Evolutionary conservation across 1,140 invertebrate species (phyloP), one percentile per base, ranked within the genome.

Genomic region (Muscidifurax raptorellus): DNA sequence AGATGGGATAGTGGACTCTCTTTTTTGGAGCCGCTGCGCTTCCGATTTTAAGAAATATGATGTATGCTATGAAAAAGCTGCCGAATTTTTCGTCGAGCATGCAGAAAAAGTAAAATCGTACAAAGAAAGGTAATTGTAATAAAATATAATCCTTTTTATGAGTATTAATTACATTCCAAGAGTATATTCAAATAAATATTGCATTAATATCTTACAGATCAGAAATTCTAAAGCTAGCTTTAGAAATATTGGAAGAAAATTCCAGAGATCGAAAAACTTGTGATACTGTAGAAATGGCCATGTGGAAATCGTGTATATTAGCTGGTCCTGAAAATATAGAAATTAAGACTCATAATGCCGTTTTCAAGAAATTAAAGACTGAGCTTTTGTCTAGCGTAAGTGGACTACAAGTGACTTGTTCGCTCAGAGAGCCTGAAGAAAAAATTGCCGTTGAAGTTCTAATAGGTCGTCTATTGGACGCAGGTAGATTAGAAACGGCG

Each of bases 11-110:
- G 88, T 93, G 69, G 85, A 92, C 12, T 91, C 92, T 22, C 72
- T 90, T 2, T 95, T 95, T 88, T 94, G 95, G 91, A 91, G 92
- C 15, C 90, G 94, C 85, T 95, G 95, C 87, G 93, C 95, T 75
- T 87, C 91, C 82, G 93, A 94, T 80, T 95, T 96, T 84, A 92
- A 94, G 87, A 91, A 93, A 82, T 92, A 94, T 52, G 88, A 94
- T 1, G 94, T 96, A 1, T 87, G 91, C 10, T 93, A 94, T 66
- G 90, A 94, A 84, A 90, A 92, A 66, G 94, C 94, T 12, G 93
- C 94, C 13, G 90, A 94, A 86, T 95, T 95, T 90, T 94, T 95
- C 27, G 90, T 94, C 7, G 88, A 93, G 59, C 91, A 94, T 84
- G 91, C 93, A 5, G 92, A 93, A 66, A 92, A 93, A 86, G 92